Evolutionary conservation across 2,888 invertebrate species (phyloP).

Genomic region (Acrobasis repandana): DNA sequence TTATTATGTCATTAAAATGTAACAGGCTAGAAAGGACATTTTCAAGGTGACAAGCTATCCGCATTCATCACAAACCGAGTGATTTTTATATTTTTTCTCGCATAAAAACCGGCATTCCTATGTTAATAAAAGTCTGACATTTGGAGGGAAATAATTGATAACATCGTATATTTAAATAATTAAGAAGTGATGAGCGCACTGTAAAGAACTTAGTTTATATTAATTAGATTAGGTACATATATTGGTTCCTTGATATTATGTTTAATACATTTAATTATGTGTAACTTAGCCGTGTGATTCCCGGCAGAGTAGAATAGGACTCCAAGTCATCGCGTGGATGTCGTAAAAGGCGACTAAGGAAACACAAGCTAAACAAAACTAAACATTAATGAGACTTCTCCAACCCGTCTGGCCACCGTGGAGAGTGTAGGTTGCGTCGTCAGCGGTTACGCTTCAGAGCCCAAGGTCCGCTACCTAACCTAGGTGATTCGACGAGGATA

Average conservation of each 20-base stretch:
- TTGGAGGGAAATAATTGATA: constrained; percentile 3
- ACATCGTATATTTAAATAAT: not conserved
- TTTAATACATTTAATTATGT: not conserved
- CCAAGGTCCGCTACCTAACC: no score
- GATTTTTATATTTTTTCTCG: constrained; percentile 3
- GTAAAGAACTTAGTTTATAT: not conserved
- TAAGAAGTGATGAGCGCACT: not conserved
- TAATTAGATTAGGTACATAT: not conserved
- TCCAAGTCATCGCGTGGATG: no score
- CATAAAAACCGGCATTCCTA: constrained; percentile 13
- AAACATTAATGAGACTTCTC: no score
- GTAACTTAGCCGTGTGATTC: no score
- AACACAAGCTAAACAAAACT: no score
- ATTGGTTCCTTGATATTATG: not conserved
- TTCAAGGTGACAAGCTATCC: constrained; percentile 18
- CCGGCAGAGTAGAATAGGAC: no score
- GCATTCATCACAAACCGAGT: constrained; percentile 7
- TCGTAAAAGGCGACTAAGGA: no score
- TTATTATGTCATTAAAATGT: not conserved
- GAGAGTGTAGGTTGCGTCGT: no score
- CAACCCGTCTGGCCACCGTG: no score
- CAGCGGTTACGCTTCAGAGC: no score
- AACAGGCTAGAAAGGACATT: constrained; percentile 13
- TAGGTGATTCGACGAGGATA: no score
- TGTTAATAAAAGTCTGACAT: constrained; percentile 16